Evolutionary conservation across 2,113 vertebrate species (phyloP), one percentile per base, ranked within the genome.

Genomic region (Spea bombifrons): DNA sequence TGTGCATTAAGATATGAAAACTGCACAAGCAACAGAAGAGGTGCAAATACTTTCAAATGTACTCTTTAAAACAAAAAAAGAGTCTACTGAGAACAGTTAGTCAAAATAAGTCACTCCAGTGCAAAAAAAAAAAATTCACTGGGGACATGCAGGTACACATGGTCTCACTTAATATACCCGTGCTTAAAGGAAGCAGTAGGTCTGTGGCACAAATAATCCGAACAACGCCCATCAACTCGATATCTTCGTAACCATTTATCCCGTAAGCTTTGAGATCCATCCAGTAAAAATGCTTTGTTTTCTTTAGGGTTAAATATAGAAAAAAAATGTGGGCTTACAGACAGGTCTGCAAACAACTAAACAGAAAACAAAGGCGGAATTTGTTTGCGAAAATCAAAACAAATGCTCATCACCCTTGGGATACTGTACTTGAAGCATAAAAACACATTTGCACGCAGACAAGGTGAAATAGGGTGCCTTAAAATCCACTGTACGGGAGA

Each of bases 381-480:
- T 70, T 50, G n/a, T 64, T 9, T 70, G n/a, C 74, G 13, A 53
- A 53, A 53, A 46, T 7, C 43, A 65, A 71, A 64, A 12, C 44
- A 70, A 71, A 63, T 74, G 52, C 15, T 73, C 8, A 43, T 55
- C 8, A 15, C 50, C 50, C 71, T 59, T 80, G 73, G 52, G 71
- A 68, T 74, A 74, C 64, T 48, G 71, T 49, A 80, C 53, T 16
- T 53, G 69, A 73, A 55, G 70, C 44, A 73, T 66, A 61, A 66
- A 79, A 57, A 79, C 69, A 43, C 46, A 30, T 63, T 59, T 45
- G 67, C 53, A 66, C 5, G 61, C 49, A 66, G 61, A 55, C 70
- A 46, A 55, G 10, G 17, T 49, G 48, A 61, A 13, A 12, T 15
- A 66, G 10, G 43, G 63, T 48, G 61, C 48, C 70, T 55, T 67